Evolutionary conservation across 2,888 invertebrate genomes (phyloP).

Genomic region (Coenonympha glycerion): DNA sequence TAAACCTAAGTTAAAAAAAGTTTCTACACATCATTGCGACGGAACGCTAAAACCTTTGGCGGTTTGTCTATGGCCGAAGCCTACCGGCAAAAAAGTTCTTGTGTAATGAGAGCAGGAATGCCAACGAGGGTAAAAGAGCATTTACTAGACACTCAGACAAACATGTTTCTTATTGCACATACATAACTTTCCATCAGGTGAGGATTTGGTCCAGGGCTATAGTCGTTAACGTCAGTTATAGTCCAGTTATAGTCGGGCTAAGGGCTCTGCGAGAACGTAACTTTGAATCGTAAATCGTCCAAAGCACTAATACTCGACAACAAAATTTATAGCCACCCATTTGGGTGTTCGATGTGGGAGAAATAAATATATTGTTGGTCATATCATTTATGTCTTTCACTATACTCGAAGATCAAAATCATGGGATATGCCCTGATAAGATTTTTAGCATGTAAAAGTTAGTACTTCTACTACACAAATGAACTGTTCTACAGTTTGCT

Average conservation of each 20-base stretch:
- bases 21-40: too few relatives aligned
- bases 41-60: too few relatives aligned
- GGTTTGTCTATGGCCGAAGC: too few relatives aligned
- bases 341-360: constrained; percentile 1
- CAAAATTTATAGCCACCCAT: constrained; percentile 17
- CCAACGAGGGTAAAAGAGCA: too few relatives aligned
- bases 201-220: not conserved
- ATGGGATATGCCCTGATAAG: too few relatives aligned
- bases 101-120: too few relatives aligned
- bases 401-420: not conserved
- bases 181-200: not conserved
- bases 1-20: too few relatives aligned
- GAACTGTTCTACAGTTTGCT: too few relatives aligned
- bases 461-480: too few relatives aligned
- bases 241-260: constrained; percentile 1
- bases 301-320: constrained; percentile 21
- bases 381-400: not conserved
- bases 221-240: constrained; percentile 1
- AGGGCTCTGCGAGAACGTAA: constrained; percentile 6
- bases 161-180: not conserved
- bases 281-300: constrained; percentile 17
- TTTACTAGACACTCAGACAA: too few relatives aligned
- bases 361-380: not conserved
- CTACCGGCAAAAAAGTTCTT: too few relatives aligned
- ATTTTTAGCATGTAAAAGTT: too few relatives aligned